Evolutionary conservation across 2,113 vertebrate species (phyloP).

Genomic region (Planiliza haematocheilus): DNA sequence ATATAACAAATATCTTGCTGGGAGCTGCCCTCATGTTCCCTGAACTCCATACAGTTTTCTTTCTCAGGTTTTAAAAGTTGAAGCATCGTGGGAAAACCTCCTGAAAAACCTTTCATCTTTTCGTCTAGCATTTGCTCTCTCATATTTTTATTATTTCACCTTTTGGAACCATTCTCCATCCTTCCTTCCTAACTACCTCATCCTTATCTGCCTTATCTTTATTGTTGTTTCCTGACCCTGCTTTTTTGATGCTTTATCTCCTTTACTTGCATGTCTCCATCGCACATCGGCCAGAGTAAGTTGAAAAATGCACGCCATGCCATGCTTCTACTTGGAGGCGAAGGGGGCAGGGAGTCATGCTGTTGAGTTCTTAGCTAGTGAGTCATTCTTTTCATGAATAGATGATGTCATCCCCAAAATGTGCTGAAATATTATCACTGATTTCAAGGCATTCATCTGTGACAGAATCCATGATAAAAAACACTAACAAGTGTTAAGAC

Average conservation of each 20-base stretch:
- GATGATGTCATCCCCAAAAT: slow-evolving; percentile 70
- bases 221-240: slow-evolving; percentile 35
- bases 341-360: slow-evolving; percentile 4
- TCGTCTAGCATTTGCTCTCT: slow-evolving; percentile 31
- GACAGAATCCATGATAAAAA: slow-evolving; percentile 42
- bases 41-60: slow-evolving; percentile 52
- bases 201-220: slow-evolving; percentile 38
- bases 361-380: slow-evolving; percentile 33
- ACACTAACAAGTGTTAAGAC: slow-evolving; percentile 15
- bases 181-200: slow-evolving; percentile 55
- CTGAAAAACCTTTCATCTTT: slow-evolving; percentile 51
- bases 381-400: slow-evolving; percentile 54
- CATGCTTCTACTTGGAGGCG: slow-evolving; percentile 17
- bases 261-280: slow-evolving; percentile 15
- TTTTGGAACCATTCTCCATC: slow-evolving; percentile 30
- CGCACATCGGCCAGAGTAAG: neutral
- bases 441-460: slow-evolving; percentile 50
- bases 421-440: slow-evolving; percentile 49
- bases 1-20: slow-evolving; percentile 56
- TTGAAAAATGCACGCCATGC: slow-evolving; percentile 34
- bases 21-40: slow-evolving; percentile 55
- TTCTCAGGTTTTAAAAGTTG: slow-evolving; percentile 54
- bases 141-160: slow-evolving; percentile 37
- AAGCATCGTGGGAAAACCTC: slow-evolving; percentile 40
- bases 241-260: slow-evolving; percentile 20